Evolutionary conservation across 2,888 invertebrate genomes (phyloP).

Genomic region (Drosophila prolongata): DNA sequence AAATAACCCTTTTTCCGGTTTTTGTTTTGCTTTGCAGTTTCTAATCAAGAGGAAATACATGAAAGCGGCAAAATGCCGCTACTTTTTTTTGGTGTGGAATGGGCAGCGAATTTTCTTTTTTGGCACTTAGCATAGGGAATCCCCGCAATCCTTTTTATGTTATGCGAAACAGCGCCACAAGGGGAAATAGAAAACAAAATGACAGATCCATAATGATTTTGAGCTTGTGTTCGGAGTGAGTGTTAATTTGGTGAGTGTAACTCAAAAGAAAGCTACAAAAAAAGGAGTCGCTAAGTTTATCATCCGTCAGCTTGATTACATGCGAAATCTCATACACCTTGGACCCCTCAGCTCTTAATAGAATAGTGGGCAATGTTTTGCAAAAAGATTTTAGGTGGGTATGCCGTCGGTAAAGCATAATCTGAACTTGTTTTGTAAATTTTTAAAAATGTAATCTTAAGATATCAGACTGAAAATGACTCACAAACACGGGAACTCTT

Average conservation of each 20-base stretch:
- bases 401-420: too few species aligned
- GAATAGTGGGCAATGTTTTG: too few species aligned
- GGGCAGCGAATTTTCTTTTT: conserved; percentile 30
- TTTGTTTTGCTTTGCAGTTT: conserved; percentile 80
- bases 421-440: too few species aligned
- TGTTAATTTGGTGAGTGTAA: conserved; percentile 7
- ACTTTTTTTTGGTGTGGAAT: conserved; percentile 16
- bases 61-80: conserved; percentile 59
- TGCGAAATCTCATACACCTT: too few species aligned
- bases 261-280: not conserved
- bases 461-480: not conserved
- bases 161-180: conserved; percentile 29
- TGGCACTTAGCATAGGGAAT: conserved; percentile 20
- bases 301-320: too few species aligned
- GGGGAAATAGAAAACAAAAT: conserved; percentile 11
- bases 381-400: too few species aligned
- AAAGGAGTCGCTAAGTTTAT: not conserved
- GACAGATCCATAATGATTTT: not conserved
- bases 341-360: too few species aligned
- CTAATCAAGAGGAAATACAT: conserved; percentile 75
- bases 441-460: too few species aligned
- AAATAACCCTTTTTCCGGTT: conserved; percentile 80
- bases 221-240: not conserved
- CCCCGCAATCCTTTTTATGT: conserved; percentile 42
- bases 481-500: not conserved